Percentiles rank a stretch among this genome's conserved stretches.
These are phyloP conservation scores for Leucania comma DNA, from an alignment of 2,888 invertebrate genomes.

Conservation along the genomic window DNA sequence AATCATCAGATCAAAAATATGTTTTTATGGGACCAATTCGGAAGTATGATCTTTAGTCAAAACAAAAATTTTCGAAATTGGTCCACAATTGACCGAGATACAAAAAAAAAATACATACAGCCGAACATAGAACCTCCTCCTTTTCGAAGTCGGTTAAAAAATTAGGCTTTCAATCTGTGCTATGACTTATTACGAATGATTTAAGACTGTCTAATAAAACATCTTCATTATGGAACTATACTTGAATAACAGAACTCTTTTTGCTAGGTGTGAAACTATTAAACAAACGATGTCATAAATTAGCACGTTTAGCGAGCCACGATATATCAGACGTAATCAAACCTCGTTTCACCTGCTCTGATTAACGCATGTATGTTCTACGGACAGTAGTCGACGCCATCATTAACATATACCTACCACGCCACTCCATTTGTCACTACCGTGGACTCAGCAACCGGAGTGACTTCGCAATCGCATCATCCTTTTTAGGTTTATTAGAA, in stretches of 20 bases:
- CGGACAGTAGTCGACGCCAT: conserved; percentile 62
- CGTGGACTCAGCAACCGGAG: conserved; percentile 37
- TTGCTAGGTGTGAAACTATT: conserved; percentile 27
- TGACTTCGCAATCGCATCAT: conserved; percentile 40
- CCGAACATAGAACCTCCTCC: no score
- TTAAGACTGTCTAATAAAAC: conserved; percentile 5
- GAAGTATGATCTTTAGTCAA: no score
- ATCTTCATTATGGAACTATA: conserved; percentile 1
- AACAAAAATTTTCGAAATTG: no score
- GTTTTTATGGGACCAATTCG: no score
- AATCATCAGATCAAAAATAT: no score
- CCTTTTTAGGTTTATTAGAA: conserved; percentile 63
- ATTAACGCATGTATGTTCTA: conserved; percentile 79
- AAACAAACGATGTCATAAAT: conserved; percentile 27
- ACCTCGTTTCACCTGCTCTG: conserved; percentile 77
- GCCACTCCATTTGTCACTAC: conserved; percentile 68
- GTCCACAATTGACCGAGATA: no score
- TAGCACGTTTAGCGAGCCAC: conserved; percentile 41
- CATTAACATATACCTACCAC: conserved; percentile 38
- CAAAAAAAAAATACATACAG: no score
- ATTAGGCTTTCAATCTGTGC: not conserved
- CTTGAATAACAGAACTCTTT: not conserved
- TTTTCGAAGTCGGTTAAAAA: no score
- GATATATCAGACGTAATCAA: conserved; percentile 85
- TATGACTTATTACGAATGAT: not conserved